Base-by-base conservation (phyloP, 2,888 invertebrate species). In the Chrysomela aeneicollis region DNA sequence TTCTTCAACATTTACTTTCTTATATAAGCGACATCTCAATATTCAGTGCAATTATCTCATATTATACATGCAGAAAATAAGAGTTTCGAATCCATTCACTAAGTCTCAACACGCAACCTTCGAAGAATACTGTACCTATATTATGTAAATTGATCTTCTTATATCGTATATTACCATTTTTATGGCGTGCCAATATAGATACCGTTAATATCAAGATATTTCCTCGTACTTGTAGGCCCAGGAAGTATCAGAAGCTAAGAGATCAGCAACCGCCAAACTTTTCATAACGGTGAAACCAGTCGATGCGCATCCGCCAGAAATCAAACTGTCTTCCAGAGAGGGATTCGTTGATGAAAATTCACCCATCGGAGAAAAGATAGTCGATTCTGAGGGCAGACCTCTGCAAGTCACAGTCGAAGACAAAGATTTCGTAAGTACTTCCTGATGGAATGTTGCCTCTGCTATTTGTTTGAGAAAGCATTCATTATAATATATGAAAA, bases 331-430 rank as follows among this genome's bases (percentile, higher is more conserved):
- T 0, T 85, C 90, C 0, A 86, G 87, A 18, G 92, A 92, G 76
- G 94, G 94, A 0, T 88, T 86, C 74, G 94, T 95, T 0, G 90
- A 93, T 76, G 95, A 95, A 80, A 95, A 94, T 79, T 92, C 95
- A 0, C 89, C 92, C 0, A 86, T 91, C 57, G 95, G 94, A n/a
- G 94, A 94, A 1, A 88, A 87, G 77, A 91, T 96, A 2, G 78
- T 92, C 58, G 92, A 93, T 76, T 78, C 79, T 0, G 83, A 85
- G 10, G 89, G 89, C 21, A 83, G 86, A 30, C 90, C 95, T 0
- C 88, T 97, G 42, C 83, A 84, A 12, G 86, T 97, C 54, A 87
- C 86, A 9, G 94, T 96, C 8, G 87, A 89, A 4, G 97, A 97
- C 82, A 90, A 90, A 32, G 97, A 97, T 84, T 86, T 94, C 85